Base-by-base conservation (phyloP, 2,888 invertebrate genomes). In the Helleia helle region DNA sequence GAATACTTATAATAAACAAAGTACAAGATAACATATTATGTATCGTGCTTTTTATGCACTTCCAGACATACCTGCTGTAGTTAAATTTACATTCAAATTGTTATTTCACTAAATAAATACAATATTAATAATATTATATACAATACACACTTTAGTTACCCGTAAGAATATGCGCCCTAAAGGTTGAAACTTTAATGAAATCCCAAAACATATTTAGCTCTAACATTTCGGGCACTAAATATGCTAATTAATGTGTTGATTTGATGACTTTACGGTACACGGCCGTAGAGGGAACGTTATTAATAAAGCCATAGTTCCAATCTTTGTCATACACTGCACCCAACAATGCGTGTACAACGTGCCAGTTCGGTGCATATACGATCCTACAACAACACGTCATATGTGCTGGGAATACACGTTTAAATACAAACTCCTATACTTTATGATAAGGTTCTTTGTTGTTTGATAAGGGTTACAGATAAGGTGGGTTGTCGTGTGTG, bases 241-340 rank as follows among this genome's bases (percentile, higher is more conserved):
- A 11, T 22, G 17, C 34, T 40, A 40, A 40, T 40, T 15, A 40
- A 25, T 14, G 43, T 42, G 45, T 39, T 49, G 50, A 49, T 49
- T 47, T 47, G 47, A 49, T 47, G 49, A 47, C 42, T 41, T 30
- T 31, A 45, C 41, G 41, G 40, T 42, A 40, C 31, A 40, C 42
- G 42, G 40, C 36, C 13, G 28, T 40, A 18, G 42, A 40, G 40
- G 38, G 31, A 40, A 12, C 18, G 44, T 43, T 51, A 50, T 50
- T 81, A 81, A 76, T 81, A 79, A 72, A 72, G 67, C 67, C 63
- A 71, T 66, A 68, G 62, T 54, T 67, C 65, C 74, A 79, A 81
- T 81, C 83, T 83, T 81, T 81, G 77, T 77, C 75, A 76, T 63
- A 67, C 69, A 63, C 59, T 68, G 69, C 63, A 71, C 55, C 67